Conservation (phyloP, 2,113 vertebrate genomes). For the Spea bombifrons region DNA sequence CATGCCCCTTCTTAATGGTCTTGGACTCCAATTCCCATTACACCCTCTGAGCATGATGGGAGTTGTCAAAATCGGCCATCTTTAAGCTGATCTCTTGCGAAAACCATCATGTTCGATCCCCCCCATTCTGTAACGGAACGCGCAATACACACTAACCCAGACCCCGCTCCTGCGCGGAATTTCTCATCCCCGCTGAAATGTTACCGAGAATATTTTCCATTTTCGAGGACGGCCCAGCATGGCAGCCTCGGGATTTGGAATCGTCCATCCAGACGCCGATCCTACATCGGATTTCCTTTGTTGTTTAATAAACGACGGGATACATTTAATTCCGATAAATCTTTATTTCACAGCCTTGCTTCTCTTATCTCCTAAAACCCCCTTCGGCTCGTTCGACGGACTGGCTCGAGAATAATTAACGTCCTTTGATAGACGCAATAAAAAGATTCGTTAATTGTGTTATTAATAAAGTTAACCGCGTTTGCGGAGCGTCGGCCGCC, state of each 20-base stretch:
- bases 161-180: no score
- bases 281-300: conserved; percentile 37
- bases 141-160: no score
- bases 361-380: conserved; percentile 58
- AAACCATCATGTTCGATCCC: no score
- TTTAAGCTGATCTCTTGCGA: no score
- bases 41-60: no score
- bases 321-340: conserved; percentile 50
- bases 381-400: conserved; percentile 59
- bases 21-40: no score
- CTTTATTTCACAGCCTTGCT: conserved; percentile 56
- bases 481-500: conserved; percentile 34
- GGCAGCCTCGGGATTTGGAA: not conserved
- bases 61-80: no score
- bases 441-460: conserved; percentile 66
- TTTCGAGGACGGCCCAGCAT: not conserved
- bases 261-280: conserved; percentile 25
- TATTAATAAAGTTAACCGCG: conserved; percentile 68
- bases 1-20: no score
- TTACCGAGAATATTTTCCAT: no score
- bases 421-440: conserved; percentile 58
- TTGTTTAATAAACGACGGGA: conserved; percentile 42
- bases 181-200: no score
- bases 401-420: conserved; percentile 63
- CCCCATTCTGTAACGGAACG: no score